Evolutionary conservation across 2,113 vertebrate genomes (phyloP), one percentile per base, ranked within the genome.

Genomic region (Perca flavescens): DNA sequence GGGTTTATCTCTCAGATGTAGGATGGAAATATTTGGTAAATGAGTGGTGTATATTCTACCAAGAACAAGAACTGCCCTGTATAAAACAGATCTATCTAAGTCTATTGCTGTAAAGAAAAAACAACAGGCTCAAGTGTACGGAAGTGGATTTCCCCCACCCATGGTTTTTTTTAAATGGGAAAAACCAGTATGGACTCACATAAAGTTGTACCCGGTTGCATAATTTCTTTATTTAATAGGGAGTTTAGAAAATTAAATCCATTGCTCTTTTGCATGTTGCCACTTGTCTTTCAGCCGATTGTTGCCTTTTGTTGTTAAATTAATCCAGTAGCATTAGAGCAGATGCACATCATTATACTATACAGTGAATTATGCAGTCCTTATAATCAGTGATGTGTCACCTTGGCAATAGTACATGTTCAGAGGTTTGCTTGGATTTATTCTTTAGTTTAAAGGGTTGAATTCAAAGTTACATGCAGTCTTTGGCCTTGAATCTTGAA

Each of bases 21-120:
- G 60, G 31, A 56, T 58, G 56, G 66, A 75, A 57, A 47, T 79
- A 28, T 76, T 63, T 77, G 74, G 19, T 65, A 66, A 77, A 69
- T 56, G 13, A 83, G 43, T 19, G 43, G 72, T 43, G 19, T 70
- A 17, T 75, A 49, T 62, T 72, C 15, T 50, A 70, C 13, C 25
- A 34, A 69, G 56, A 31, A 13, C 25, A 34, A 69, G 56, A 31
- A 13, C 5, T 15, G 28, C 22, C 6, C 57, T 60, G 28, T 66
- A 43, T 50, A 17, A 64, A 36, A 56, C 10, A 66, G 15, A 82
- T 34, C 34, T 34, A 1, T 34, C 6, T 6, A 70, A 66, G 47
- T 28, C 63, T 58, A 17, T 80, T 74, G 14, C 69, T 53, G 50
- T 57, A 15, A 69, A 69, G n/a, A 21, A 79, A 46, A 64, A 79